Percentiles rank a stretch among this genome's conserved stretches.
Conservation (phyloP, 2,888 invertebrate genomes). For the Megalurothrips usitatus region DNA sequence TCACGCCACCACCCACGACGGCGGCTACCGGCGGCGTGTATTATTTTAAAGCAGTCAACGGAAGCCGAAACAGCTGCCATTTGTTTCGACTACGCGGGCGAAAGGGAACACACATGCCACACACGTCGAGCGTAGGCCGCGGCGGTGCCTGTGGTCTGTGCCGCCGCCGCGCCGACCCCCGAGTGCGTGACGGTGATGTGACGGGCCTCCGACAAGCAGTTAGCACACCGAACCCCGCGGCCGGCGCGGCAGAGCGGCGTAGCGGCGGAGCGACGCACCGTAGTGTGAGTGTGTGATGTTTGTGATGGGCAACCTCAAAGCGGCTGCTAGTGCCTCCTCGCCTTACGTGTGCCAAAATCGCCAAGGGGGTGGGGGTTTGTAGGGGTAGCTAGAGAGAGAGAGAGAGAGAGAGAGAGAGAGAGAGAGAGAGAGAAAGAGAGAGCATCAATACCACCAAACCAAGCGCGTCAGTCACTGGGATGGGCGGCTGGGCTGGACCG, state of each 20-base stretch:
- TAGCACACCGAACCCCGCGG: background rate
- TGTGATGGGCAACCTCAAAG: slow-evolving; percentile 21
- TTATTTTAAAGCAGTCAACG: slow-evolving; percentile 12
- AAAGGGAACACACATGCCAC: background rate
- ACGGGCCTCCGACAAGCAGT: slow-evolving; percentile 3
- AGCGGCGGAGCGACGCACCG: no score
- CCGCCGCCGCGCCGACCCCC: no score
- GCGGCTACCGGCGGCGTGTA: background rate
- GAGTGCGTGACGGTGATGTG: background rate
- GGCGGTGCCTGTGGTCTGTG: background rate
- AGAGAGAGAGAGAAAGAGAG: no score
- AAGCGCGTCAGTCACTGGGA: no score
- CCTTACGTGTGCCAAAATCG: background rate
- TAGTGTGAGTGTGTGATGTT: background rate
- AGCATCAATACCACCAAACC: no score
- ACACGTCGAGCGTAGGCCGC: background rate
- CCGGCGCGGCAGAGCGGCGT: background rate
- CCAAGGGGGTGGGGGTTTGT: no score
- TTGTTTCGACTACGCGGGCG: slow-evolving; percentile 18
- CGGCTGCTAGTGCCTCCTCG: background rate
- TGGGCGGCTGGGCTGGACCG: no score
- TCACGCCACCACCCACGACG: background rate
- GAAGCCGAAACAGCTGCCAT: slow-evolving; percentile 24
- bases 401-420: no score
- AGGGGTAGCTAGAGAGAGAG: no score